Conservation (phyloP, 30 jellyfish, hydroid and myxozoan species). For the Nemopilema nomurai region DNA sequence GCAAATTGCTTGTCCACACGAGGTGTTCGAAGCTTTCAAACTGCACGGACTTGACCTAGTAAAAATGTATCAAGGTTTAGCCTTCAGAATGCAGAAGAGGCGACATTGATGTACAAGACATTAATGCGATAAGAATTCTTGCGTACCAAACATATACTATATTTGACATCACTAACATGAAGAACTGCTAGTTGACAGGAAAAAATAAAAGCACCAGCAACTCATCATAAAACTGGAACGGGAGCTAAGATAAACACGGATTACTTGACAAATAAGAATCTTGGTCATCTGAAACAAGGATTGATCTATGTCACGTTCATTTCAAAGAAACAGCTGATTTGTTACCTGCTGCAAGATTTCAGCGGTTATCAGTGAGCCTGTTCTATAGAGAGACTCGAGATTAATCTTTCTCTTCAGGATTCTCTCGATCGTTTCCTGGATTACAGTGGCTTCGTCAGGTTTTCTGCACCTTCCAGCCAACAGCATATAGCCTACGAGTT, state of each 20-base stretch:
- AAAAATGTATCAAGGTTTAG: not conserved
- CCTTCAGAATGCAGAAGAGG: no score
- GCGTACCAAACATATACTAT: no score
- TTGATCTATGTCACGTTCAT: not conserved
- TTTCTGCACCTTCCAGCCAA: conserved; percentile 93
- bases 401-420: conserved; percentile 69
- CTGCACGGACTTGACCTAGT: conserved; percentile 11
- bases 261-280: no score
- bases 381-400: conserved; percentile 39
- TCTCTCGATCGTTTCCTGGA: conserved; percentile 76
- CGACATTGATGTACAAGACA: no score
- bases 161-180: no score
- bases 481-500: conserved; percentile 74
- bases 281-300: no score
- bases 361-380: conserved; percentile 55
- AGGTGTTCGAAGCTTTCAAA: conserved; percentile 73
- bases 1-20: conserved; percentile 89
- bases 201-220: no score
- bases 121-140: no score
- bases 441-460: conserved; percentile 72
- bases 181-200: no score
- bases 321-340: not conserved
- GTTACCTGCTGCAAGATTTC: conserved; percentile 60
- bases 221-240: no score
- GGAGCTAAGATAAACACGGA: no score